phyloP scores from a whole-genome alignment of 92 coral and sea anemone genomes.

The Parazoanthus darwini region DNA sequence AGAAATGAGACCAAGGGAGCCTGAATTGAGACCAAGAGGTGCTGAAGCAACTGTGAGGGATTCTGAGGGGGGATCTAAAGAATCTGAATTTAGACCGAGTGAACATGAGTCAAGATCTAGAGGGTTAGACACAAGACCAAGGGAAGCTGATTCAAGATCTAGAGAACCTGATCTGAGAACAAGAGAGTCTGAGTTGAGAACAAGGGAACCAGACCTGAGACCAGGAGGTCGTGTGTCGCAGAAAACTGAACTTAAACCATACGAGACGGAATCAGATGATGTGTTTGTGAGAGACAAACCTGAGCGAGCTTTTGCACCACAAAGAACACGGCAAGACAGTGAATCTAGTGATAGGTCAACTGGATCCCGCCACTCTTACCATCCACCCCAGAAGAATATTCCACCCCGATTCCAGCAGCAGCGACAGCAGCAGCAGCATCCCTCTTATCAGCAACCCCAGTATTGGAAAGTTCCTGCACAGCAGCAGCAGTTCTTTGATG shows the following conservation, averaged over 20 bases:
- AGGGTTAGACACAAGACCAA: neutral
- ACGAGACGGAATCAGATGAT: slow-evolving; percentile 44
- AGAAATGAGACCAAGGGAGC: slow-evolving; percentile 37
- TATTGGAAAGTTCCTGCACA: slow-evolving; percentile 46
- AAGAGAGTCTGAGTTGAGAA: neutral
- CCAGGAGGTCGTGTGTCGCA: slow-evolving; percentile 39
- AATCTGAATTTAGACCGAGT: slow-evolving; percentile 19
- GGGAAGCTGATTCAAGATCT: slow-evolving; percentile 9
- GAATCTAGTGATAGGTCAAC: slow-evolving; percentile 81
- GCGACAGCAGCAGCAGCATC: slow-evolving; percentile 62
- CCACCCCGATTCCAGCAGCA: slow-evolving; percentile 86
- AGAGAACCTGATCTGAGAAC: slow-evolving; percentile 30
- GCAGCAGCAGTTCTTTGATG: slow-evolving; percentile 71
- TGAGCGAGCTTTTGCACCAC: slow-evolving; percentile 6
- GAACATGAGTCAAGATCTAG: neutral
- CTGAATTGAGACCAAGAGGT: neutral
- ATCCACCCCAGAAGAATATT: slow-evolving; percentile 68
- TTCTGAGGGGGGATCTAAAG: slow-evolving; percentile 22
- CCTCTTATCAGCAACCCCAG: slow-evolving; percentile 41
- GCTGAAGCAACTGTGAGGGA: slow-evolving; percentile 28
- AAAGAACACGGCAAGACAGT: slow-evolving; percentile 74
- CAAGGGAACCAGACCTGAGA: slow-evolving; percentile 17
- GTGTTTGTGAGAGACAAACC: slow-evolving; percentile 34
- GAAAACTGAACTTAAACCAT: slow-evolving; percentile 6
- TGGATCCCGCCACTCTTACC: slow-evolving; percentile 65